Base-by-base conservation (phyloP, 2,113 vertebrate species). In the Pipa parva region DNA sequence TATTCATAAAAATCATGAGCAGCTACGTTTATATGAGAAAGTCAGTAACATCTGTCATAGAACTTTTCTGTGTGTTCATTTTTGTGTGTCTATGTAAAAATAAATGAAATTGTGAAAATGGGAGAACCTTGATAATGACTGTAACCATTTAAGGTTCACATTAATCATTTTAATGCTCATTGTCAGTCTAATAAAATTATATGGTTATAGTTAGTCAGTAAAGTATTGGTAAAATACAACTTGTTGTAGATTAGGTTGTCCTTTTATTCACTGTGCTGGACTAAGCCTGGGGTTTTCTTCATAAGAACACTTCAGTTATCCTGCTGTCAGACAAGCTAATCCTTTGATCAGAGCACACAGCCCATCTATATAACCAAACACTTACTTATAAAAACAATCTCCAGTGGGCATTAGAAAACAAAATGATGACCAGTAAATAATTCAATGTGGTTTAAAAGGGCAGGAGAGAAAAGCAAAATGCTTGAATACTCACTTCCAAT, bases 261-360 rank as follows among this genome's bases (percentile, higher is more conserved):
- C 54, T 18, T 52, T 45, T 7, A 15, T 13, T 50, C 20, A 8
- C 22, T 55, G 36, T 7, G 12, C 15, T 24, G 15, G 33, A 36
- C 36, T 54, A 58, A 58, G 45, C 52, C 52, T 58, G 7, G n/a
- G 29, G 39, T 58, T 66, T 58, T 49, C 18, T 45, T 18, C 56
- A 25, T 18, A 49, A 13, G 28, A 49, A 59, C 33, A 27, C 55
- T 36, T 54, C 37, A 11, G 54, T 59, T 67, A 59, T 66, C 54
- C 63, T 57, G 52, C 63, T 57, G 52, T 66, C 63, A 66, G 10
- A 66, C 25, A 21, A 57, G 55, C 52, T 67, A 50, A 67, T 59
- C 64, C 54, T 25, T 21, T 25, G 20, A 59, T 67, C 31, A 59
- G 39, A 2, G 7, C 21, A 18, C 10, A 6, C 28, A 36, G 31